phyloP scores from a whole-genome alignment of 2,888 invertebrate species.

The Venusia cambrica region DNA sequence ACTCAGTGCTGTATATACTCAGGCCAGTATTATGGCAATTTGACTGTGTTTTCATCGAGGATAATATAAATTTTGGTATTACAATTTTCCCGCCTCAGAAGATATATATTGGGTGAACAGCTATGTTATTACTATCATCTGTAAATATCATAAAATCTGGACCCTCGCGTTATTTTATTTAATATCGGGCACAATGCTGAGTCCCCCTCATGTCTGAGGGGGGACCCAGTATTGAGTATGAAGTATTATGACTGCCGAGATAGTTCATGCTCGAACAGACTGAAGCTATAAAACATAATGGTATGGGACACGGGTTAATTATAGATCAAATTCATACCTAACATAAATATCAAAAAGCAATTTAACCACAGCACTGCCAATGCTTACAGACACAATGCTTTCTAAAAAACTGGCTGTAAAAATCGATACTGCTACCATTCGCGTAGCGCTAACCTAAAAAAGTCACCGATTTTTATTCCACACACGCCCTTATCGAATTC shows the following conservation, averaged over 20 bases:
- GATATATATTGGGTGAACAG: no score
- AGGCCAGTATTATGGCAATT: no score
- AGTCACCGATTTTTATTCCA: slow-evolving; percentile 21
- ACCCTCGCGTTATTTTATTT: slow-evolving; percentile 30
- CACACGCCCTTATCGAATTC: slow-evolving; percentile 29
- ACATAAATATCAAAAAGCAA: background rate
- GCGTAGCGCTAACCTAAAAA: slow-evolving; percentile 16
- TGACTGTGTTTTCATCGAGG: no score
- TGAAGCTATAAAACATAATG: slow-evolving; percentile 22
- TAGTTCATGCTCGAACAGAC: slow-evolving; percentile 26
- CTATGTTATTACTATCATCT: slow-evolving; percentile 2
- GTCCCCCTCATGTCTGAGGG: slow-evolving; percentile 29
- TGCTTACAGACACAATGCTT: background rate
- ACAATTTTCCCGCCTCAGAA: no score
- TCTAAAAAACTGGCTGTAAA: slow-evolving; percentile 5
- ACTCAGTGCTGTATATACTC: background rate
- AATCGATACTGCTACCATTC: slow-evolving; percentile 9
- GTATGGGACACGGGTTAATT: slow-evolving; percentile 22
- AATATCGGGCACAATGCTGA: slow-evolving; percentile 27
- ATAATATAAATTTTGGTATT: no score
- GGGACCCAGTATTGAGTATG: no score
- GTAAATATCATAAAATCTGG: slow-evolving; percentile 30
- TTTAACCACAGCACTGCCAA: no score
- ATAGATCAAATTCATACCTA: slow-evolving; percentile 4
- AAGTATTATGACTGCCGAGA: slow-evolving; percentile 27